These are phyloP conservation scores for Ectemnius cavifrons DNA, from an alignment of 2,888 invertebrate species.

Conservation along the genomic window DNA sequence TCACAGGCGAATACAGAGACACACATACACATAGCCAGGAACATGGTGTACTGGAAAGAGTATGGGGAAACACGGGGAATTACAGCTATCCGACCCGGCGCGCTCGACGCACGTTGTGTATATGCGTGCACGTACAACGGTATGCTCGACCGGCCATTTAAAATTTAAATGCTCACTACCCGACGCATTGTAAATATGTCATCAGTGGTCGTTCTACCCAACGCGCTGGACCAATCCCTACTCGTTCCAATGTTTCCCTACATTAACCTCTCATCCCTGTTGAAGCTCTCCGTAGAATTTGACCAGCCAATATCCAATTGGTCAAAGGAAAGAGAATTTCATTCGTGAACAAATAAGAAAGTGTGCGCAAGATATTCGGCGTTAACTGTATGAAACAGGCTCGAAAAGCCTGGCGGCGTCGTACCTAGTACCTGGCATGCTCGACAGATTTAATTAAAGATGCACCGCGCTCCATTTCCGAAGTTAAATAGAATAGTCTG, in stretches of 20 bases:
- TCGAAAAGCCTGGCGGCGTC: too few relatives aligned
- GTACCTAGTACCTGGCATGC: too few relatives aligned
- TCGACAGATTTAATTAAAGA: conserved; percentile 71
- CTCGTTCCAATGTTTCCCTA: too few relatives aligned
- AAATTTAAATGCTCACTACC: conserved; percentile 69
- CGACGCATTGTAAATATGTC: conserved; percentile 64
- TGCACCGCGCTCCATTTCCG: conserved; percentile 64
- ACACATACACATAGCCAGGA: too few relatives aligned
- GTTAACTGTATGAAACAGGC: too few relatives aligned
- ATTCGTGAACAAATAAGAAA: too few relatives aligned
- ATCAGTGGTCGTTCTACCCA: conserved; percentile 38
- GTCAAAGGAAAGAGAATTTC: too few relatives aligned
- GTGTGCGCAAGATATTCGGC: too few relatives aligned
- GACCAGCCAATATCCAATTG: too few relatives aligned
- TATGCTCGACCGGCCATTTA: conserved; percentile 65
- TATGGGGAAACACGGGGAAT: conserved; percentile 58
- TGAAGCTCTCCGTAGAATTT: too few relatives aligned
- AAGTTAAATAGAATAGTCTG: conserved; percentile 58
- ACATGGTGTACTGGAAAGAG: conserved; percentile 5
- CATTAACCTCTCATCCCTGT: too few relatives aligned
- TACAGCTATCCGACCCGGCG: conserved; percentile 67
- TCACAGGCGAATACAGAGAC: neutral
- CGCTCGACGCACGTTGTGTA: conserved; percentile 28
- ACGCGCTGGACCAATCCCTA: too few relatives aligned
- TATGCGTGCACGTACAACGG: conserved; percentile 63